phyloP scores from a whole-genome alignment of 2,888 invertebrate species.

The Crematogaster levior region DNA sequence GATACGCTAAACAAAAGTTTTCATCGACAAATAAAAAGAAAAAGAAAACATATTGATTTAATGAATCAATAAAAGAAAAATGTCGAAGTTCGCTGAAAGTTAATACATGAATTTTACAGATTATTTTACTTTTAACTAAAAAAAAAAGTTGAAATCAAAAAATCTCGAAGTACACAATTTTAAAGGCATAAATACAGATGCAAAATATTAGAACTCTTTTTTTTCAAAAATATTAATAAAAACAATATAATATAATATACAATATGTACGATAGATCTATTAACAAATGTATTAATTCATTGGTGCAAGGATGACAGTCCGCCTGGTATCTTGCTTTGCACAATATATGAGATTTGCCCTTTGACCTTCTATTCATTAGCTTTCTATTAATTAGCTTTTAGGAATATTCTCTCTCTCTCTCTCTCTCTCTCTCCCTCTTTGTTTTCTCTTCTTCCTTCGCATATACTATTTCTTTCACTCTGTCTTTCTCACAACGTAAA shows the following conservation, averaged over 20 bases:
- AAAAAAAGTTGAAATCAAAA: neutral
- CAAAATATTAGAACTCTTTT: neutral
- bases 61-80: neutral
- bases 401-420: conserved; percentile 29
- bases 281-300: conserved; percentile 24
- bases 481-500: neutral
- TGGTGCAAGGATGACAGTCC: conserved; percentile 3
- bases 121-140: neutral
- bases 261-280: neutral
- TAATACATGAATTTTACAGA: neutral
- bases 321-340: conserved; percentile 4
- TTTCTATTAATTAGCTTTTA: conserved; percentile 42
- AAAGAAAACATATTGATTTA: neutral
- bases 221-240: neutral
- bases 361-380: conserved; percentile 44
- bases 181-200: neutral
- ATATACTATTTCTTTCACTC: neutral
- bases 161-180: neutral
- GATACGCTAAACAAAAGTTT: too few relatives aligned
- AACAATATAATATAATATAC: neutral
- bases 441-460: neutral
- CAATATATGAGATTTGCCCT: conserved; percentile 18
- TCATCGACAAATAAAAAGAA: conserved; percentile 1
- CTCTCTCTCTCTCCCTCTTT: neutral
- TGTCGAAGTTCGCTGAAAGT: neutral